A percentile compares a stretch with the other conserved stretches of the same genome.
Conservation (phyloP, 2,113 vertebrate genomes). For the Aphyosemion australe region DNA sequence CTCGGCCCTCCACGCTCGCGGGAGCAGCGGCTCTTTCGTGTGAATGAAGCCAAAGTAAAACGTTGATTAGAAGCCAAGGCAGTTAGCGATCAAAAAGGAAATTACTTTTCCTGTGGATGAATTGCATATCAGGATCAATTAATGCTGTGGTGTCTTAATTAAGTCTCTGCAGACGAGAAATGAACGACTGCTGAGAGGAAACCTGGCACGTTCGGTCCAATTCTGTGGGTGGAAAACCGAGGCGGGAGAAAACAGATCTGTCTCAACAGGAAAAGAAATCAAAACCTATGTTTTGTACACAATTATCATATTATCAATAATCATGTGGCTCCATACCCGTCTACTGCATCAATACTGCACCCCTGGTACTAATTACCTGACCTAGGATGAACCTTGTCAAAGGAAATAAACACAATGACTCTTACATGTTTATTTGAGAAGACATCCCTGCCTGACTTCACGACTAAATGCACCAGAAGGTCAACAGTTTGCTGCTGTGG, state of each 20-base stretch:
- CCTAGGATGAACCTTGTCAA: too few relatives aligned
- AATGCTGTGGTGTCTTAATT: constrained; percentile 60
- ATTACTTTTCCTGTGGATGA: constrained; percentile 63
- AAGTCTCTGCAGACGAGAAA: constrained; percentile 47
- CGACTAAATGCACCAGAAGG: too few relatives aligned
- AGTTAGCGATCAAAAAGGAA: constrained; percentile 66
- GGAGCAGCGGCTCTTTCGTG: constrained; percentile 35
- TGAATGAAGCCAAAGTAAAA: constrained; percentile 51
- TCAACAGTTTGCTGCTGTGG: too few relatives aligned
- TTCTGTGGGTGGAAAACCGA: background rate
- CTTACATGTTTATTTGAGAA: too few relatives aligned
- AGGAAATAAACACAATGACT: too few relatives aligned
- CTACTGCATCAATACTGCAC: too few relatives aligned
- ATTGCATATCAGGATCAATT: constrained; percentile 71
- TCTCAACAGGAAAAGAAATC: too few relatives aligned
- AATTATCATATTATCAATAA: too few relatives aligned
- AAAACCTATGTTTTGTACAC: too few relatives aligned
- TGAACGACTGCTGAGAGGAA: constrained; percentile 17
- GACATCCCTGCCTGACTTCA: too few relatives aligned
- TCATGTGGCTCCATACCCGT: too few relatives aligned
- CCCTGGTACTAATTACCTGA: too few relatives aligned
- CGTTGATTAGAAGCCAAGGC: constrained; percentile 54
- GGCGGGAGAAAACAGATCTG: background rate
- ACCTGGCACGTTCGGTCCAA: constrained; percentile 7
- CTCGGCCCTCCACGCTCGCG: background rate